Percentiles rank a stretch among this genome's conserved stretches.
These are phyloP conservation scores for Pterobdella sp. DNA, from an alignment of 2,888 invertebrate genomes.

Conservation along the genomic window DNA sequence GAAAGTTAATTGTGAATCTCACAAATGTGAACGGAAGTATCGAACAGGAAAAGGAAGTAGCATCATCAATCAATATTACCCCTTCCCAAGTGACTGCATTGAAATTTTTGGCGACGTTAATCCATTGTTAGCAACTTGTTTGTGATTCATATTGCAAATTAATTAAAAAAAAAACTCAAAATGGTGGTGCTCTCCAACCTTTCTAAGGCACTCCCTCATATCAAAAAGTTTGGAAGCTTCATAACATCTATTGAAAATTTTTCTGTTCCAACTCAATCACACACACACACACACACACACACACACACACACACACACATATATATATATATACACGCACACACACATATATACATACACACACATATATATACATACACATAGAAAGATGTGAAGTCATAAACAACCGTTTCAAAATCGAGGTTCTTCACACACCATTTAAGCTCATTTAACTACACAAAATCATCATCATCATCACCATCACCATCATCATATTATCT, in stretches of 20 bases:
- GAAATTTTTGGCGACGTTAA: too few species aligned
- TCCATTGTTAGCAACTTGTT: too few species aligned
- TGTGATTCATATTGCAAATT: too few species aligned
- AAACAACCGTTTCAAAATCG: neutral
- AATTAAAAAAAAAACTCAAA: too few species aligned
- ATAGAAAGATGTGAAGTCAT: neutral
- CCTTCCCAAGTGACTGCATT: too few species aligned
- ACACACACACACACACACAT: conserved; percentile 18
- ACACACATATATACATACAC: conserved; percentile 2
- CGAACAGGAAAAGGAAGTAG: too few species aligned
- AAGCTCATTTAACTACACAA: neutral
- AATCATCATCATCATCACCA: neutral
- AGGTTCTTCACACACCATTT: neutral
- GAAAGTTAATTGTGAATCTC: too few species aligned
- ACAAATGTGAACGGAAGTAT: too few species aligned
- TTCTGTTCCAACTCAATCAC: conserved; percentile 23
- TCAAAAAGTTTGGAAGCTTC: too few species aligned
- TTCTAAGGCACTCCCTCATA: neutral
- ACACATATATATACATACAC: conserved; percentile 9
- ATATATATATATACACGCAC: neutral
- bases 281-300: conserved; percentile 16
- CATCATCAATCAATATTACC: too few species aligned
- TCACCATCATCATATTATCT: neutral
- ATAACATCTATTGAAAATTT: too few species aligned
- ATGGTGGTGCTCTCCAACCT: too few species aligned